Base-by-base conservation (phyloP, 30 jellyfish, hydroid and myxozoan genomes). In the Rhopilema esculentum region DNA sequence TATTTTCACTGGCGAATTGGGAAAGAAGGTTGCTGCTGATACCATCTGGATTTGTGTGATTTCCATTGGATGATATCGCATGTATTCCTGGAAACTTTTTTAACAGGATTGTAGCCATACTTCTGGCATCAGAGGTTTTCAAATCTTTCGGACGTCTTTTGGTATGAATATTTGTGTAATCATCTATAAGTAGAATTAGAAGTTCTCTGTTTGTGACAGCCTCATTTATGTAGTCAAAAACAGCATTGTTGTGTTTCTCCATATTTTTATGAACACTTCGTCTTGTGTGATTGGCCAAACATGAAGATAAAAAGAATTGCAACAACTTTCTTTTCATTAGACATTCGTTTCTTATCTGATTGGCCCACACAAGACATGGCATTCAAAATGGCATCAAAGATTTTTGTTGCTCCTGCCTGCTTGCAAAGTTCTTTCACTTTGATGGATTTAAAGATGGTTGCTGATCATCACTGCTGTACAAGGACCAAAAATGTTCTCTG, bases 101-200 rank as follows among this genome's bases (percentile, higher is more conserved):
- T 52, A 75, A 75, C 70, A 75, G 72, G 12, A 75, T 75, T 27
- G 85, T 75, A 25, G 85, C 85, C 85, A 75, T 28, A 22, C 50
- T 49, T 32, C 72, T 49, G 26, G 74, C 85, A 40, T 68, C 19
- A 20, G 85, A 75, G 29, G 26, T 63, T 63, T 63, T n/a, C 29
- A 24, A n/a, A 63, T 63, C 29, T n/a, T 24, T 19, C n/a, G 29
- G 57, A 40, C 57, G 57, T 40, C 57, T 40, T 40, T 40, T 40
- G 57, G 57, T 40, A 40, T 40, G 57, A 40, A 40, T 40, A 40
- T 40, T 40, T 40, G 57, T 40, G 57, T 40, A 40, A 12, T 40
- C 57, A 40, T 40, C 57, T 40, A 40, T 40, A 40, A 40, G 57
- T 40, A 40, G 57, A 40, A 40, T 40, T 40, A 40, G 57, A 40